Conservation (phyloP, 2,797 vertebrate species). For the Chrysocyon brachyurus region DNA sequence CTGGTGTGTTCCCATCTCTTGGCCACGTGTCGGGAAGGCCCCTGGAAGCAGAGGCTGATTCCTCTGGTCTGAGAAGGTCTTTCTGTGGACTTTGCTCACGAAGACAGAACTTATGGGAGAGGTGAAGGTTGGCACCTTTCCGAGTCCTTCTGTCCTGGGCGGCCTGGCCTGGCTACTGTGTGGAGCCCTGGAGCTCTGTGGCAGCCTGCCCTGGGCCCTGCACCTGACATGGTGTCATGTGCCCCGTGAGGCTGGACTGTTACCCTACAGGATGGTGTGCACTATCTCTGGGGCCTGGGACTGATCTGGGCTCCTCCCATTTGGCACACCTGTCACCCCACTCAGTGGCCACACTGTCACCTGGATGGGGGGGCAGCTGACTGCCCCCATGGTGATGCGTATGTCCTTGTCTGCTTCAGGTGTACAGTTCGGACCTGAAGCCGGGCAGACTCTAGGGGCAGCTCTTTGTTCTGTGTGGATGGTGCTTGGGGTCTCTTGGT, state of each 20-base stretch:
- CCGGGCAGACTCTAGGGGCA: neutral
- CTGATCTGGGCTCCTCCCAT: neutral
- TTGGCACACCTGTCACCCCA: too few relatives aligned
- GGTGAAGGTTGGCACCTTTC: too few relatives aligned
- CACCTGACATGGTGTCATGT: neutral
- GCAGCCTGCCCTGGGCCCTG: neutral
- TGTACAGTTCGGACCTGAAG: neutral
- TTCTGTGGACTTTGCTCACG: neutral
- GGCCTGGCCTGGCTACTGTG: fast-evolving
- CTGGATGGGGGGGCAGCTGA: neutral
- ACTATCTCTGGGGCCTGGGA: neutral
- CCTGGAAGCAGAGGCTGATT: neutral
- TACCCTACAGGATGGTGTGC: fast-evolving
- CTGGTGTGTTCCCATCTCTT: fast-evolving
- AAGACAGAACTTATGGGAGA: fast-evolving
- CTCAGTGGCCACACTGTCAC: neutral
- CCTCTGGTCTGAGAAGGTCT: neutral
- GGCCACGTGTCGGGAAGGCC: neutral
- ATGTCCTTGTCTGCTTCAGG: neutral
- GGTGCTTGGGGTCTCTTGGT: too few relatives aligned
- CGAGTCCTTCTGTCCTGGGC: neutral
- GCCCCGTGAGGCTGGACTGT: fast-evolving
- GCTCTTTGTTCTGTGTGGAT: too few relatives aligned
- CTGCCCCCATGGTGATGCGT: too few relatives aligned
- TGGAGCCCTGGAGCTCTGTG: neutral